phyloP scores from a whole-genome alignment of 2,888 invertebrate genomes.

The Operophtera brumata region DNA sequence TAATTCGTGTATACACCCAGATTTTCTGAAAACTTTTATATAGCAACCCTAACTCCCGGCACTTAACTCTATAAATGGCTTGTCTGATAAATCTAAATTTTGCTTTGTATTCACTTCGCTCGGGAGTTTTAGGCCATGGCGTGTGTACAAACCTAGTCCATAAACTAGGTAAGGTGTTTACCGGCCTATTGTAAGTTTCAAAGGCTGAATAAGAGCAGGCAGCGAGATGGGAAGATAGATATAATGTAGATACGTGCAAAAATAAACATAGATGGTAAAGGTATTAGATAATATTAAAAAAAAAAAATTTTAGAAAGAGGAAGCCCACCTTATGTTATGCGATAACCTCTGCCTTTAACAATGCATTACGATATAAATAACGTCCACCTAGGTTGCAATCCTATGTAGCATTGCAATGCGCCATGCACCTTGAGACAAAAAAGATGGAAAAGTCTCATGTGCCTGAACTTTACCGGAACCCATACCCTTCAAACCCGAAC shows the following conservation, averaged over 20 bases:
- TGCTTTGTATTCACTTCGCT: conserved; percentile 36
- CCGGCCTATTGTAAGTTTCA: conserved; percentile 1
- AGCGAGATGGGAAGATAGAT: not conserved
- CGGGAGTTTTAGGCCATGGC: conserved; percentile 30
- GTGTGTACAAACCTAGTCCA: not conserved
- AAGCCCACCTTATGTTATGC: too few relatives aligned
- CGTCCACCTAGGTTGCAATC: too few relatives aligned
- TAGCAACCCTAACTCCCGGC: conserved; percentile 10
- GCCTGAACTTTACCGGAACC: too few relatives aligned
- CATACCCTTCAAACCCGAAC: too few relatives aligned
- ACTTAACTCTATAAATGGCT: conserved; percentile 31
- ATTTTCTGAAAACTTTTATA: not conserved
- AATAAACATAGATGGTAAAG: conserved; percentile 4
- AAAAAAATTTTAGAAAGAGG: too few relatives aligned
- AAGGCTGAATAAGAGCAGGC: conserved; percentile 1
- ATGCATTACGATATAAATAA: too few relatives aligned
- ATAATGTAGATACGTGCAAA: not conserved
- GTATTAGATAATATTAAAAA: not conserved
- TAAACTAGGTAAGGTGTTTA: conserved; percentile 3
- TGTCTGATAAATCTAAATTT: conserved; percentile 37
- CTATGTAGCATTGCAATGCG: too few relatives aligned
- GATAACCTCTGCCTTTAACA: too few relatives aligned
- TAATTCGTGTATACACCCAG: too few relatives aligned
- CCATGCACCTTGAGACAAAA: too few relatives aligned
- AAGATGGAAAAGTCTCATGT: too few relatives aligned